Conservation (phyloP, 2,888 invertebrate genomes). For the Steinernema carpocapsae region DNA sequence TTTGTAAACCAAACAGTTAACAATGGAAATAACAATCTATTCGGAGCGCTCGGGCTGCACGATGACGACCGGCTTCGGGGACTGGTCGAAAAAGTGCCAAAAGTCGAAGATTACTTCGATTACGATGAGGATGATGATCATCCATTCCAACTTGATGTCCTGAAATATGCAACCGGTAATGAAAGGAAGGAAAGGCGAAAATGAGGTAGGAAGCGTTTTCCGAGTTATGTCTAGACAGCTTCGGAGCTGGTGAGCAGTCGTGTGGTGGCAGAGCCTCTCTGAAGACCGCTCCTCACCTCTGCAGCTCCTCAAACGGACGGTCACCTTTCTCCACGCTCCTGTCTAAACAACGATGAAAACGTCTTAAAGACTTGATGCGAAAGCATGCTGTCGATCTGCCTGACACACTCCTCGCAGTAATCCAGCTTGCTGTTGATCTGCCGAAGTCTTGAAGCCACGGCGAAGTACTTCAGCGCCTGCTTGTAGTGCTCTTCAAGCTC, state of each 20-base stretch:
- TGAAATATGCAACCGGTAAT: constrained; percentile 35
- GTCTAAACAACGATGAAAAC: too few species aligned
- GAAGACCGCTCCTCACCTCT: too few species aligned
- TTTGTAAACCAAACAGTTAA: neutral
- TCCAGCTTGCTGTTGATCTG: constrained; percentile 83
- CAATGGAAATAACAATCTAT: neutral
- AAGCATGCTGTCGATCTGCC: constrained; percentile 85
- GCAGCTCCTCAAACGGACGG: too few species aligned
- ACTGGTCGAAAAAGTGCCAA: constrained; percentile 53
- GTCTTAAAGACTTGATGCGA: too few species aligned
- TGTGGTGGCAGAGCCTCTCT: too few species aligned
- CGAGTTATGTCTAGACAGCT: too few species aligned
- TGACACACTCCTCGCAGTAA: constrained; percentile 90
- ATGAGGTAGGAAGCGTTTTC: too few species aligned
- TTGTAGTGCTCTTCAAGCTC: constrained; percentile 84
- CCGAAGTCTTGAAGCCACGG: constrained; percentile 52
- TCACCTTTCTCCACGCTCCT: too few species aligned
- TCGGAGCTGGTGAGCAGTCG: too few species aligned
- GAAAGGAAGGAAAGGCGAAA: neutral
- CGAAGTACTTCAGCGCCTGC: constrained; percentile 78
- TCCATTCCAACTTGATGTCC: constrained; percentile 88
- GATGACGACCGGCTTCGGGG: constrained; percentile 39
- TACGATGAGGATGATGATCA: constrained; percentile 92
- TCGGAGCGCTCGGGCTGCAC: neutral
- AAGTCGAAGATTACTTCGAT: constrained; percentile 79